Base-by-base conservation (phyloP, 2,888 invertebrate genomes). In the Argyresthia albistria region DNA sequence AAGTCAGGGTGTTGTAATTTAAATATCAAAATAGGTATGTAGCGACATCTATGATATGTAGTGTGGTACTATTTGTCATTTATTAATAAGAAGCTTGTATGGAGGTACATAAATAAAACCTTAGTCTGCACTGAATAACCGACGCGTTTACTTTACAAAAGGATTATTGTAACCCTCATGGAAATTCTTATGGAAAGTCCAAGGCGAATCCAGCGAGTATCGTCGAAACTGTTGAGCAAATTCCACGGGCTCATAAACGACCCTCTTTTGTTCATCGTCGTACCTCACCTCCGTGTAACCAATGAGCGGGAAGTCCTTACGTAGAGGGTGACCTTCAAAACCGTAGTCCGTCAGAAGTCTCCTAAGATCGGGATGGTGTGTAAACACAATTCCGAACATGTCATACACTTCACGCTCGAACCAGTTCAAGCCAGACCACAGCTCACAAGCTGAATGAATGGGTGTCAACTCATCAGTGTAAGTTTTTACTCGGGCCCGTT, bases 391-490 rank as follows among this genome's bases (percentile, higher is more conserved):
- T 3, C 86, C 86, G 54, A 73, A 86, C 79, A 86, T 75, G 43
- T 86, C 86, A 46, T 80, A 86, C 7, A 79, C 70, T 66, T 86
- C 86, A 55, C 86, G 69, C 58, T 86, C 86, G 11, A 65, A 72
- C 66, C 68, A 70, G 35, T 70, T 64, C 25, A 71, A 72, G 4
- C 63, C 58, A 1, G 59, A 54, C 80, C 80, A 86, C 16, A 83
- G 42, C 0, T 61, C 60, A 39, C 54, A 71, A 0, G 73, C 74
- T 0, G 86, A 86, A 46, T 67, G 75, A 0, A 84, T 57, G 1
- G 86, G 82, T 0, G 84, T 80, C 12, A 86, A 58, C 58, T 86
- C 86, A 36, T 86, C 84, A 0, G 84, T 84, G 53, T 86, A 86
- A 0, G 84, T 80, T 56, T 81, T 83, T 0, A 86, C 67, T 54